phyloP scores from a whole-genome alignment of 1,140 invertebrate genomes.

The Bombus waltoni region DNA sequence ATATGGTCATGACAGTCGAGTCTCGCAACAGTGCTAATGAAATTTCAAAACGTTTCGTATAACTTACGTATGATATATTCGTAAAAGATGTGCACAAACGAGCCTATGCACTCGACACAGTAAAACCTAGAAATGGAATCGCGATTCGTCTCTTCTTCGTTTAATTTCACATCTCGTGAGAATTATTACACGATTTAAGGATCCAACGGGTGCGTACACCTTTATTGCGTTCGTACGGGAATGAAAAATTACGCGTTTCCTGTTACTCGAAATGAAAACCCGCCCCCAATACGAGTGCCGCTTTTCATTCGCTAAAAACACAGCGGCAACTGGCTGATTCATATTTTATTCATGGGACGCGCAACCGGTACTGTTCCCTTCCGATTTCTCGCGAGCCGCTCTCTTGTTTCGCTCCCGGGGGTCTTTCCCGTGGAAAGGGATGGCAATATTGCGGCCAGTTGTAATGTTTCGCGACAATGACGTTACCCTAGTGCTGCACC shows the following conservation, averaged over 20 bases:
- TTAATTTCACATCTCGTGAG: background rate
- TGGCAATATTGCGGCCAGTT: conserved; percentile 7
- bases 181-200: conserved; percentile 25
- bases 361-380: background rate
- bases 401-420: background rate
- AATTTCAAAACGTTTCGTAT: too few species aligned
- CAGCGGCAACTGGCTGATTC: background rate
- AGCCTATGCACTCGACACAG: too few species aligned
- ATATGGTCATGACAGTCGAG: too few species aligned
- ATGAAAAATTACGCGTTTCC: conserved; percentile 30
- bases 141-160: background rate
- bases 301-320: conserved; percentile 33
- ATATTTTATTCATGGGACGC: conserved; percentile 41
- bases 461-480: conserved; percentile 22
- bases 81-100: too few species aligned
- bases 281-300: background rate
- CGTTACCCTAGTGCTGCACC: background rate
- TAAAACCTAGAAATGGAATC: background rate
- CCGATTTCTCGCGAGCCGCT: background rate
- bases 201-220: background rate
- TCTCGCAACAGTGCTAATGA: too few species aligned
- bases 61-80: too few species aligned
- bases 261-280: conserved; percentile 7
- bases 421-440: background rate
- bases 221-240: conserved; percentile 4